Conservation (phyloP, 2,797 vertebrate genomes). For the Acridotheres tristis region DNA sequence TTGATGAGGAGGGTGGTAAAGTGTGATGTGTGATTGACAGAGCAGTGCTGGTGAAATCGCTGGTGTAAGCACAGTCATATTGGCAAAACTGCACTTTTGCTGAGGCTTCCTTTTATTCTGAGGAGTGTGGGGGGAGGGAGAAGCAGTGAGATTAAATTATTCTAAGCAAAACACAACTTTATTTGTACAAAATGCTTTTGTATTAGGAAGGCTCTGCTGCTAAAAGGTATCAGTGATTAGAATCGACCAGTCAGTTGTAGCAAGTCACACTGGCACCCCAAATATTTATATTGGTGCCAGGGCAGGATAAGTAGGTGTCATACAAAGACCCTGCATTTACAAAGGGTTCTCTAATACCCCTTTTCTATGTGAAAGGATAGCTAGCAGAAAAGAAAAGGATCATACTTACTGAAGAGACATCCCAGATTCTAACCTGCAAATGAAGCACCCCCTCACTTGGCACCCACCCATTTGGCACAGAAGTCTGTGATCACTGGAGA, state of each 20-base stretch:
- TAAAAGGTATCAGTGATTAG: neutral
- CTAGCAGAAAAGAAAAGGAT: neutral
- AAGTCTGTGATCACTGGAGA: neutral
- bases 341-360: neutral
- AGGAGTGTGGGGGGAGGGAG: neutral
- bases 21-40: conserved; percentile 51
- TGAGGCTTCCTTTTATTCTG: conserved; percentile 26
- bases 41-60: conserved; percentile 16
- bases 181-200: neutral
- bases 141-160: neutral
- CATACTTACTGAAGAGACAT: neutral
- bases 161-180: neutral
- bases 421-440: neutral
- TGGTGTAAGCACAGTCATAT: conserved; percentile 10
- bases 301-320: neutral
- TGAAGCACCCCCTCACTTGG: neutral
- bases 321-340: neutral
- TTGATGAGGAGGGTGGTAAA: conserved; percentile 37
- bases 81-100: neutral
- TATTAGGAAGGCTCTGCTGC: neutral
- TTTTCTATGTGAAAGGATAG: neutral
- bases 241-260: accelerated
- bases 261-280: neutral
- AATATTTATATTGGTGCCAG: neutral
- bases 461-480: neutral